Evolutionary conservation across 1,140 invertebrate genomes (phyloP).

Genomic region (Agrypnia vestita): DNA sequence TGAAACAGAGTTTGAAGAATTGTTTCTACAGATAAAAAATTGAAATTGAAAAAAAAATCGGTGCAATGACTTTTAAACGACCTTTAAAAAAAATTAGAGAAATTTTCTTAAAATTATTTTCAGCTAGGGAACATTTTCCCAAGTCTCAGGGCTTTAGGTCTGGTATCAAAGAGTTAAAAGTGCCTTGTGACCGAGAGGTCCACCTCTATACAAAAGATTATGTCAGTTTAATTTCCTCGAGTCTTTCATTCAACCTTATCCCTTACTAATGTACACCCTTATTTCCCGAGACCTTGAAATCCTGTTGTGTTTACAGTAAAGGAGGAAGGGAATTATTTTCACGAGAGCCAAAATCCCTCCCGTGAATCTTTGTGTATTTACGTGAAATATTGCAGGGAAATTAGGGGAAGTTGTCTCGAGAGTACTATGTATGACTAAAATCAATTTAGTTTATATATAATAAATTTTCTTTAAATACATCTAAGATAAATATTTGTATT

Average conservation of each 20-base stretch:
- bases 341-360: neutral
- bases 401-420: neutral
- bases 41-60: too few relatives aligned
- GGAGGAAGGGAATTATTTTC: neutral
- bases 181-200: too few relatives aligned
- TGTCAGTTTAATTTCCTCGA: conserved; percentile 10
- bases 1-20: neutral
- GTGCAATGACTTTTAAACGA: neutral
- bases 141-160: too few relatives aligned
- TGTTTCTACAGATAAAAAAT: too few relatives aligned
- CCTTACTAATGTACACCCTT: conserved; percentile 16
- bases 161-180: too few relatives aligned
- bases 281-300: conserved; percentile 2
- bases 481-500: neutral
- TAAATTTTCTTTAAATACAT: neutral
- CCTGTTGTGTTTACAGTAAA: neutral
- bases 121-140: too few relatives aligned
- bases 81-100: neutral
- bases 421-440: neutral
- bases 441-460: neutral
- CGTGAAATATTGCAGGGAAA: conserved; percentile 10
- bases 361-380: neutral
- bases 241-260: conserved; percentile 2
- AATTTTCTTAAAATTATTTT: too few relatives aligned
- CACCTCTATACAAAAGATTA: neutral